A percentile compares a stretch with the other conserved stretches of the same genome.
phyloP scores from a whole-genome alignment of 2,113 vertebrate species.

The Callospermophilus lateralis region DNA sequence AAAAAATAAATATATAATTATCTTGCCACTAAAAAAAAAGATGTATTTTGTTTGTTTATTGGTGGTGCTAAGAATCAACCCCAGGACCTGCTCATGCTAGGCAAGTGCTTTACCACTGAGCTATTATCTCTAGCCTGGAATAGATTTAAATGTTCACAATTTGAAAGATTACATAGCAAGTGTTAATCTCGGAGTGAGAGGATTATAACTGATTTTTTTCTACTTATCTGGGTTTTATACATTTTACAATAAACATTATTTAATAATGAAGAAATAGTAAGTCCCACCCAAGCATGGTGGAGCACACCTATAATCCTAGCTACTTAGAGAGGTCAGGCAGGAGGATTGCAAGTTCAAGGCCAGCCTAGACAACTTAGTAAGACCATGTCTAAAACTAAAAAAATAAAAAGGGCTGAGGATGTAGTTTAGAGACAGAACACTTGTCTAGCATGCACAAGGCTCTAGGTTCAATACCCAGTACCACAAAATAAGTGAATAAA shows the following conservation, averaged over 20 bases:
- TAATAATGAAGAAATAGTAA: conserved; percentile 48
- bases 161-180: not conserved
- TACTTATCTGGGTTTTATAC: conserved; percentile 48
- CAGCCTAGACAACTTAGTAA: not conserved
- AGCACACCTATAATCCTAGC: not conserved
- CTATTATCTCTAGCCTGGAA: not conserved
- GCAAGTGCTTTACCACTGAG: no score
- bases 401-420: not conserved
- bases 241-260: conserved; percentile 18
- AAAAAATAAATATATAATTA: not conserved
- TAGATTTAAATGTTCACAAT: not conserved
- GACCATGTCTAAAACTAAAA: not conserved
- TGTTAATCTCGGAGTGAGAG: not conserved
- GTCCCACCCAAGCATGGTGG: not conserved
- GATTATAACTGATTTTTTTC: not conserved
- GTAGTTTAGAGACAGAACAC: not conserved
- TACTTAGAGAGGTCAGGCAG: not conserved
- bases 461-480: no score
- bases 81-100: no score
- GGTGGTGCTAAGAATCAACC: no score
- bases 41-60: no score
- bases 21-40: not conserved
- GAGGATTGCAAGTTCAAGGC: not conserved
- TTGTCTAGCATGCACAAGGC: not conserved
- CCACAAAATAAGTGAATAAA: not conserved